Base-by-base conservation (phyloP, 2,888 invertebrate genomes). In the Caenorhabditis wallacei region DNA sequence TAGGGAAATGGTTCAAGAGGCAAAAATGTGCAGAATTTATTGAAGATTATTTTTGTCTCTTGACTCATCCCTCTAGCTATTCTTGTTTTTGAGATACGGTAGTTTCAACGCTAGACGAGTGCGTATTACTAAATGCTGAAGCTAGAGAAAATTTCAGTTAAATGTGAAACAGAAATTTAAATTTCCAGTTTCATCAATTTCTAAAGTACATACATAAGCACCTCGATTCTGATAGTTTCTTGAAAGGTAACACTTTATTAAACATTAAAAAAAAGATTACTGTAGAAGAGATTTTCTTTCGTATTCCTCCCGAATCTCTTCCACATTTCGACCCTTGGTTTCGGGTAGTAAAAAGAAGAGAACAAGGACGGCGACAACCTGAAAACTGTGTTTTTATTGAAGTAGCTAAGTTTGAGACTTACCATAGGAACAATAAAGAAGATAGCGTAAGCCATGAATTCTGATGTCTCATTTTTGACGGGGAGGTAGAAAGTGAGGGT, bases 341-440 rank as follows among this genome's bases (percentile, higher is more conserved):
- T 70, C 70, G 1, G 70, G 70, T 0, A 66, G 24, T 35, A 53
- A 53, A 22, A 53, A 66, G 37, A 37, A 66, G 2, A 66, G 35
- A 5, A 66, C 66, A 18, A 66, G 11, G 1, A 66, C 66, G 0
- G 66, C 66, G 7, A 66, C 20, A 11, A 66, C 35, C 66, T 66
- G 37, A 22, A 54, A 54, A 26, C 10, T 11, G 20, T 7, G 35
- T 5, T 5, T 3, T 56, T 56, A 30, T 16, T 13, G 16, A 26
- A 16, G n/a, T 10, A 13, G 13, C 16, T 1, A 26, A 46, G 16
- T 26, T 2, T n/a, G 20, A 46, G 7, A 16, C 11, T 68, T 56
- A 57, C 70, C 70, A 70, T 70, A 4, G 70, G 70, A 35, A 57
- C 22, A 70, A 70, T 46, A 35, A 70, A 70, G 22, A 70, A 70